These are phyloP conservation scores for Uloborus plumipes DNA, from an alignment of 2,888 invertebrate genomes.

Conservation along the genomic window DNA sequence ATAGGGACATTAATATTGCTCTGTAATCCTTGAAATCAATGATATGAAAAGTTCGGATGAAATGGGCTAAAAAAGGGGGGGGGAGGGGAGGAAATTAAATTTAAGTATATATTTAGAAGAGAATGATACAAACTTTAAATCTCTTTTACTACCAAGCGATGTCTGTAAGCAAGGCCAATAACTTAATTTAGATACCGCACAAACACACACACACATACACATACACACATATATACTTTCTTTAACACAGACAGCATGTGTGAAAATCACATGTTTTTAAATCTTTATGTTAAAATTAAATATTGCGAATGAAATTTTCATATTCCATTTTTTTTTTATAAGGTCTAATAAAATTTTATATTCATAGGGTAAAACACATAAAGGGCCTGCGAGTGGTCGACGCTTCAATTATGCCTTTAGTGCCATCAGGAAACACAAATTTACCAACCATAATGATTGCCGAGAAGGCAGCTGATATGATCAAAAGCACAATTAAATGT, in stretches of 20 bases:
- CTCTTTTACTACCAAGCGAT: too few relatives aligned
- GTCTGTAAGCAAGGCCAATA: too few relatives aligned
- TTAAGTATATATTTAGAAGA: too few relatives aligned
- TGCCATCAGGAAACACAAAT: slow-evolving; percentile 2
- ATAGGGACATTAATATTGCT: too few relatives aligned
- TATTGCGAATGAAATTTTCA: not conserved
- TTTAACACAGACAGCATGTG: not conserved
- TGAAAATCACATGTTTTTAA: not conserved
- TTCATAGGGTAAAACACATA: not conserved
- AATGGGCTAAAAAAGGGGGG: too few relatives aligned
- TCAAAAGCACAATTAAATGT: not conserved
- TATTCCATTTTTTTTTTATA: not conserved
- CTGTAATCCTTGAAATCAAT: too few relatives aligned
- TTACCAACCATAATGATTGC: not conserved
- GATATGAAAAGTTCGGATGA: too few relatives aligned
- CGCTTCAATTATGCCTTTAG: not conserved
- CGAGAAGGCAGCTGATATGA: not conserved
- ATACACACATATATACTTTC: not conserved
- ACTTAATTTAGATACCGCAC: too few relatives aligned
- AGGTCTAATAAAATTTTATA: too few relatives aligned
- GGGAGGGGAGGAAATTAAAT: too few relatives aligned
- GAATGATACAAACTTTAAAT: too few relatives aligned
- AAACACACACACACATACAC: too few relatives aligned
- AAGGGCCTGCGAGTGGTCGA: not conserved
- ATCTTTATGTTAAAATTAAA: not conserved